Base-by-base conservation (phyloP, 2,797 vertebrate genomes). In the Simalia tracyae region DNA sequence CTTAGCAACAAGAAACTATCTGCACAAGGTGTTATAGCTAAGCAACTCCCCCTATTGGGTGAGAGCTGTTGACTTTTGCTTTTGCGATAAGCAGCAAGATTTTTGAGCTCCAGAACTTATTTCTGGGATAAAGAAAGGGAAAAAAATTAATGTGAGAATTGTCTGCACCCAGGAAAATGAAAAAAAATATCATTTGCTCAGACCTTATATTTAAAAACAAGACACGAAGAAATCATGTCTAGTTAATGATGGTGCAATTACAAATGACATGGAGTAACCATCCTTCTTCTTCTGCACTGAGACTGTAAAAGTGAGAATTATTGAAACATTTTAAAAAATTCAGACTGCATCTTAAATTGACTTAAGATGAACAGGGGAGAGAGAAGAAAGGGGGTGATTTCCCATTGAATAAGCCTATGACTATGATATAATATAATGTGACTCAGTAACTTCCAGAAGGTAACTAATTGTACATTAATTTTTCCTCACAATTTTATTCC, bases 401-500 rank as follows among this genome's bases (percentile, higher is more conserved):
- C 5, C 72, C 7, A 15, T 14, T 26, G 12, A 31, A 50, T 84
- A 84, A 61, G 42, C 59, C 61, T 64, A 50, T 15, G 4, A 24
- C 42, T 81, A 28, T 54, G 36, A 8, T 7, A 76, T 87, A 72
- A 61, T 90, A 63, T 61, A 42, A n/a, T 54, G 22, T 81, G 72
- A 81, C 42, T 46, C 42, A 46, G 3, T 24, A 76, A 42, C 72
- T 86, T 60, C 46, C 24, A 87, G 17, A 76, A 46, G 2, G 14
- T 56, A 85, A 85, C 10, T 91, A 91, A 87, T 57, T 87, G 42
- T 31, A 36, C 54, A 92, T 57, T 92, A 4, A 42, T n/a, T 84
- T 42, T 64, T 64, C 42, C 17, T 31, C 22, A 57, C 42, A 42
- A 17, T 68, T 86, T 89, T 50, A 72, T 68, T 89, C 26, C 50